Evolutionary conservation across 1,140 invertebrate species (phyloP), one percentile per base, ranked within the genome.

Genomic region (Drosophila sechellia): DNA sequence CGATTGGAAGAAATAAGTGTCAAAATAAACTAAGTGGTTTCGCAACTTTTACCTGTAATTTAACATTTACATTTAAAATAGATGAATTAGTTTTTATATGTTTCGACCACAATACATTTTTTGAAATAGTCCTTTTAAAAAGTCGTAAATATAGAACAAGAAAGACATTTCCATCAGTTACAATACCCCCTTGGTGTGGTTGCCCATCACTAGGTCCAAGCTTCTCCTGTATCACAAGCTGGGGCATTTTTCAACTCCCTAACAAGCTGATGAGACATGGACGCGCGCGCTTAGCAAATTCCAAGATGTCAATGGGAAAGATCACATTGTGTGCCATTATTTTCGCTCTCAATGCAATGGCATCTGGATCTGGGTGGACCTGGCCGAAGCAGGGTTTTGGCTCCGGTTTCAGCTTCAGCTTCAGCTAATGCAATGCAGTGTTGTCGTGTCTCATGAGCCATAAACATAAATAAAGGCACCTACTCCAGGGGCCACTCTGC

Each of bases 301-400:
- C 90, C 90, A 75, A 91, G 69, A 90, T 91, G 90, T 91, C 90
- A 91, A 72, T 76, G 77, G 64, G 64, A 81, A 89, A 70, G 86
- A 91, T 91, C 89, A 91, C 89, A 86, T 86, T 86, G 84, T 91
- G 89, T 84, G 84, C 90, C 90, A 91, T 91, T 91, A 91, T 91
- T 89, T 77, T 50, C 73, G 31, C 43, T 35, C 31, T 40, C 27
- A 42, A 15, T 54, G 56, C 69, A 58, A 31, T 45, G 59, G 58
- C 76, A 86, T 68, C 63, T 81, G 64, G 70, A 90, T 57, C 72
- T 57, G 63, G 27, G 59, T 35, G 55, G 25, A 54, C 27, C 35
- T 64, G 55, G 54, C 39, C 31, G 15, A 15, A 42, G 35, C 46
- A 42, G 25, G 37, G 20, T 42, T 49, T 39, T 13, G 10, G 31